Conservation (phyloP, 2,113 vertebrate species). For the Mellivora capensis region DNA sequence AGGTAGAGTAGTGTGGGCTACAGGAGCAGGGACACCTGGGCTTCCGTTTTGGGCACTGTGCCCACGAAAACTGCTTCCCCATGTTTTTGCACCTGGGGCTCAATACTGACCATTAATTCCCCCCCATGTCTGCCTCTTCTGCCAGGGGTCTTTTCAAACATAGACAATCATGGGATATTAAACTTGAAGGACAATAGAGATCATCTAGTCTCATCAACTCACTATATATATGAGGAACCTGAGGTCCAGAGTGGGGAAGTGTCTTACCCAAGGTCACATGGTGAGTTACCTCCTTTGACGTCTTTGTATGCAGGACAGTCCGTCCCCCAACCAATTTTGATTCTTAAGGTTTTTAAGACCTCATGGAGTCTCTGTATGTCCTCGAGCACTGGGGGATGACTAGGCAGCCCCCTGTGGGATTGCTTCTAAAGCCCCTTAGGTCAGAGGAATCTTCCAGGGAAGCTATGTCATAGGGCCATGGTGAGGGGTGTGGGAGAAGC, state of each 20-base stretch:
- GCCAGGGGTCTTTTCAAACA: conserved; percentile 78
- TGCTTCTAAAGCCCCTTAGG: not conserved
- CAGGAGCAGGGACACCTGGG: not conserved
- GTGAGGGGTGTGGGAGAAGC: not conserved
- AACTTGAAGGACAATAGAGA: conserved; percentile 78
- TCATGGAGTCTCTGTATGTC: not conserved
- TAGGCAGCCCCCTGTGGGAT: not conserved
- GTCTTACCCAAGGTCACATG: conserved; percentile 74
- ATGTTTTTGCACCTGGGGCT: conserved; percentile 22
- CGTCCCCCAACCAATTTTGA: not conserved
- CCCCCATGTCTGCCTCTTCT: conserved; percentile 67
- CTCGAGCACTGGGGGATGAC: not conserved
- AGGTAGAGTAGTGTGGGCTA: not conserved
- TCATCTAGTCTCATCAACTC: conserved; percentile 73
- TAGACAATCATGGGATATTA: conserved; percentile 78
- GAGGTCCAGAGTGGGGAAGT: conserved; percentile 76
- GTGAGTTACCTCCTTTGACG: conserved; percentile 68
- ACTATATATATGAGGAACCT: conserved; percentile 77
- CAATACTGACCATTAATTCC: conserved; percentile 60
- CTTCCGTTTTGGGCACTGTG: not conserved
- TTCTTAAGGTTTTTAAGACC: not conserved
- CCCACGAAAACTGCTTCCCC: not conserved
- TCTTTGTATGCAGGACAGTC: conserved; percentile 32
- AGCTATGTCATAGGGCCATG: not conserved
- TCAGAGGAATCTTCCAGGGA: not conserved